A percentile compares a stretch with the other conserved stretches of the same genome.
phyloP scores from a whole-genome alignment of 2,113 vertebrate species.

The Riparia riparia region DNA sequence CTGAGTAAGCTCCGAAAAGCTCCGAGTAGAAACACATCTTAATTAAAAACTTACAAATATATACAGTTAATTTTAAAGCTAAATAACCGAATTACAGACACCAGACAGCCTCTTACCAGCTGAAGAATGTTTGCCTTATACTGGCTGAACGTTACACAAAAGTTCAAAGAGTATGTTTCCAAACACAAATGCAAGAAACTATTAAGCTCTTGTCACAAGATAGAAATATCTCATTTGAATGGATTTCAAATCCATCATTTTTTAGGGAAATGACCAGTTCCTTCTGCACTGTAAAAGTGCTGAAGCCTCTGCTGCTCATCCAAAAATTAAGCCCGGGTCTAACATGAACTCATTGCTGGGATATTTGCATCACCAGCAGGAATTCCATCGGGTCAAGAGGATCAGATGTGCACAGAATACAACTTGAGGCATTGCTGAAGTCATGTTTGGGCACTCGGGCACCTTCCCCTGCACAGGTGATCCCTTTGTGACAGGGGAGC shows the following conservation, averaged over 20 bases:
- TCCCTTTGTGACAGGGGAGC: not conserved
- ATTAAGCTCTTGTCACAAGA: constrained; percentile 55
- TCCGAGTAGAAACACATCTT: constrained; percentile 48
- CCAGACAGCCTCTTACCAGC: constrained; percentile 58
- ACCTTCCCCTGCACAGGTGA: not conserved
- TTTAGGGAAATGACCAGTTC: constrained; percentile 10
- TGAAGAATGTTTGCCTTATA: constrained; percentile 59
- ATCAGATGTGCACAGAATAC: not conserved
- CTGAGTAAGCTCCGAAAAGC: constrained; percentile 58
- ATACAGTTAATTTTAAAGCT: constrained; percentile 72
- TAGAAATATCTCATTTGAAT: constrained; percentile 52
- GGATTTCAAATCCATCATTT: constrained; percentile 40
- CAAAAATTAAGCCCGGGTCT: not conserved
- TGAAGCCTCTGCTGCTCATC: not conserved
- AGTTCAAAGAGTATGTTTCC: constrained; percentile 64
- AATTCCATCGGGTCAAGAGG: not conserved
- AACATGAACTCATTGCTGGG: not conserved
- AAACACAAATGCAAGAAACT: constrained; percentile 64
- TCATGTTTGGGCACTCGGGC: not conserved
- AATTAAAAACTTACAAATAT: constrained; percentile 64
- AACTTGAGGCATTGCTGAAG: not conserved
- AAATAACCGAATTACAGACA: constrained; percentile 64
- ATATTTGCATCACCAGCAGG: not conserved
- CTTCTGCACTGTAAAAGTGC: not conserved
- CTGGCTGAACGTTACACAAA: constrained; percentile 28